Evolutionary conservation across 2,888 invertebrate species (phyloP).

Genomic region (Hirtodrosophila cameraria): DNA sequence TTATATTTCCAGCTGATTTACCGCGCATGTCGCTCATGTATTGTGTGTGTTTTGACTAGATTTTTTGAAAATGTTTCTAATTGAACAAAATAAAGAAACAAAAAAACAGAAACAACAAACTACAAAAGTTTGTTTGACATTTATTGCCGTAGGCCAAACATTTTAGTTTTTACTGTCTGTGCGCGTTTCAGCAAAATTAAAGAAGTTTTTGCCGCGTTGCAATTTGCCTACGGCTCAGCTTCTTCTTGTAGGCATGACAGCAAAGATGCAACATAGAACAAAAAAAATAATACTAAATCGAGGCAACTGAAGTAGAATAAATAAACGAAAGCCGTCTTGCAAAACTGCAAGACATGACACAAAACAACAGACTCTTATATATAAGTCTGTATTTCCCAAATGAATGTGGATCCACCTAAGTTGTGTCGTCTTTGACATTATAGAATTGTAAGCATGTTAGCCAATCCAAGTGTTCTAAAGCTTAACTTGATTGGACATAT

Average conservation of each 20-base stretch:
- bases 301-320: conserved; percentile 35
- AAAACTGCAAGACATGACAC: conserved; percentile 33
- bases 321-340: conserved; percentile 13
- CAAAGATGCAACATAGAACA: conserved; percentile 6
- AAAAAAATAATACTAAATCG: background rate
- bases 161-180: conserved; percentile 53
- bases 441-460: too few relatives aligned
- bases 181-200: conserved; percentile 68
- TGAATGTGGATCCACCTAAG: too few relatives aligned
- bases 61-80: conserved; percentile 53
- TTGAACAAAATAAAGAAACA: conserved; percentile 62
- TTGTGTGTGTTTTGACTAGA: background rate
- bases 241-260: conserved; percentile 37
- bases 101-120: too few relatives aligned
- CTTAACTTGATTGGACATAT: too few relatives aligned
- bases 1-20: conserved; percentile 35
- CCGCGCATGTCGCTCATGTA: conserved; percentile 2
- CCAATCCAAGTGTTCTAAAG: too few relatives aligned
- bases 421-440: too few relatives aligned
- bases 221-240: conserved; percentile 59
- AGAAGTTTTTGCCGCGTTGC: conserved; percentile 68
- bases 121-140: conserved; percentile 69
- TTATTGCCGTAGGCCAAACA: conserved; percentile 73
- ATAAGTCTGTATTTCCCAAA: background rate
- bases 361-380: conserved; percentile 1